Evolutionary conservation across 2,797 vertebrate genomes (phyloP).

Genomic region (Centroberyx gerrardi): DNA sequence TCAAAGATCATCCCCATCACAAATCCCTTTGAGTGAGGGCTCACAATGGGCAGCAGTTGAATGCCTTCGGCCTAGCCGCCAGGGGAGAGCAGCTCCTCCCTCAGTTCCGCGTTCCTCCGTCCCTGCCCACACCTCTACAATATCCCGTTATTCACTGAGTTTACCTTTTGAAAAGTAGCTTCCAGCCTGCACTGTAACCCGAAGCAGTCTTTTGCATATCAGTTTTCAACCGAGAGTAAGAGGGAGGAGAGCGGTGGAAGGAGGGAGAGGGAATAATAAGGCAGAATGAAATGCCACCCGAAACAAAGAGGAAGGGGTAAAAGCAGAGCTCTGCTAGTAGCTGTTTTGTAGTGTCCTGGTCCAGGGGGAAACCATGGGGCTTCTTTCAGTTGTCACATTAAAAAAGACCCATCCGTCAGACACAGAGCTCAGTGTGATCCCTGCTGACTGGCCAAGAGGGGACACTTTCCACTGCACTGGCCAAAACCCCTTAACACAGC

Average conservation of each 20-base stretch:
- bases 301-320: constrained; percentile 69
- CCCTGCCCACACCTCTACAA: constrained; percentile 59
- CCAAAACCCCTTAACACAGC: constrained; percentile 57
- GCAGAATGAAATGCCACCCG: constrained; percentile 36
- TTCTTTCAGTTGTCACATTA: constrained; percentile 77
- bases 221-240: constrained; percentile 74
- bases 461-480: constrained; percentile 68
- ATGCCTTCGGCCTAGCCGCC: constrained; percentile 77
- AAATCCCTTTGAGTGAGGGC: constrained; percentile 84
- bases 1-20: constrained; percentile 89
- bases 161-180: constrained; percentile 80
- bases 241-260: constrained; percentile 44
- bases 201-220: constrained; percentile 81
- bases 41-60: constrained; percentile 78
- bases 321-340: constrained; percentile 49
- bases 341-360: constrained; percentile 66
- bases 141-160: constrained; percentile 61
- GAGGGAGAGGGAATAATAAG: constrained; percentile 43
- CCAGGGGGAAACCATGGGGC: constrained; percentile 61
- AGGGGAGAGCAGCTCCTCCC: constrained; percentile 72
- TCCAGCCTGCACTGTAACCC: constrained; percentile 79
- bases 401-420: constrained; percentile 75
- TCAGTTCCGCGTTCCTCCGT: constrained; percentile 54
- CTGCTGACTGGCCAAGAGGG: constrained; percentile 50
- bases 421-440: constrained; percentile 48